A percentile compares a stretch with the other conserved stretches of the same genome.
phyloP scores from a whole-genome alignment of 1,140 invertebrate genomes.

The Trissolcus basalis region DNA sequence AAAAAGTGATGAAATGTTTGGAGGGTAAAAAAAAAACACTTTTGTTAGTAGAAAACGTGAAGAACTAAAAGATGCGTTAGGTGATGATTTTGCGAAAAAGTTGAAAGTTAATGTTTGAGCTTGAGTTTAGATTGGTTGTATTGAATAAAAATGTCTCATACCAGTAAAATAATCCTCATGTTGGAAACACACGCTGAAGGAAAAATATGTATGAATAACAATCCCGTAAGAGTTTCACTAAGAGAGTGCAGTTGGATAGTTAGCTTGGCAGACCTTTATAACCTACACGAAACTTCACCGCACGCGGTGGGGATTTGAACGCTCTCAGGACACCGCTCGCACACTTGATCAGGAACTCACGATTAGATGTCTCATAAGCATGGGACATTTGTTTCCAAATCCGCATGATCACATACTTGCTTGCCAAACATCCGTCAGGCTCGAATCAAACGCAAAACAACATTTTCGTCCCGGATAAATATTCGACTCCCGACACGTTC shows the following conservation, averaged over 20 bases:
- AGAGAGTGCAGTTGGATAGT: conserved; percentile 75
- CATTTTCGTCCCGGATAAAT: background rate
- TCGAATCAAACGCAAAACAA: conserved; percentile 12
- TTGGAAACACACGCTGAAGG: conserved; percentile 55
- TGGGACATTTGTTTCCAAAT: conserved; percentile 70
- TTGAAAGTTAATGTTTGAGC: background rate
- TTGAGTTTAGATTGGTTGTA: background rate
- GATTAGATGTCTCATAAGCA: conserved; percentile 45
- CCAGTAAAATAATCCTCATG: conserved; percentile 75
- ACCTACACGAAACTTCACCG: conserved; percentile 68
- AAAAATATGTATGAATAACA: conserved; percentile 60
- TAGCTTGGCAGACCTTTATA: conserved; percentile 74
- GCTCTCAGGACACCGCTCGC: conserved; percentile 41
- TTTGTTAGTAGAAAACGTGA: no score
- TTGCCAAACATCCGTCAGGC: conserved; percentile 52
- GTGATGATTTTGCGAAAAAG: no score
- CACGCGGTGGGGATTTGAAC: conserved; percentile 61
- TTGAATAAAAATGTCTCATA: conserved; percentile 46
- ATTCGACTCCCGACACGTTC: background rate
- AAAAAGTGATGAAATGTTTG: no score
- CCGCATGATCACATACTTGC: conserved; percentile 32
- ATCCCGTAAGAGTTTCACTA: conserved; percentile 73
- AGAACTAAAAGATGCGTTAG: no score
- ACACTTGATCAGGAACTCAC: conserved; percentile 20
- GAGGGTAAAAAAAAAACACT: no score